A percentile compares a stretch with the other conserved stretches of the same genome.
These are phyloP conservation scores for Cepaea hortensis DNA, from an alignment of 2,888 invertebrate species.

Conservation along the genomic window DNA sequence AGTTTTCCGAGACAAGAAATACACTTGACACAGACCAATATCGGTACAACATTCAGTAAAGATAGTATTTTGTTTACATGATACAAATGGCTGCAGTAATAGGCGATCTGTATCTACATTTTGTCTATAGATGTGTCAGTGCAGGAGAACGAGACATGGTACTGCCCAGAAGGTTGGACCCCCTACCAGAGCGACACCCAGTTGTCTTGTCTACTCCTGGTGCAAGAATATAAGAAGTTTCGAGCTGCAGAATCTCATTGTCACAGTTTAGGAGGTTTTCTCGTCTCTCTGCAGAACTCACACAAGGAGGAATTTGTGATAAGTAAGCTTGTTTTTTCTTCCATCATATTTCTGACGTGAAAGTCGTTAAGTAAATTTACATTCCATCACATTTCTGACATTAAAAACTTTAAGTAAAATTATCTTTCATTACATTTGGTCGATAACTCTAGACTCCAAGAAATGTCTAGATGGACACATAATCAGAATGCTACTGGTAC, in stretches of 20 bases:
- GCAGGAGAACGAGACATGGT: neutral
- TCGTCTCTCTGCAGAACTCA: neutral
- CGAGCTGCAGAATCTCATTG: neutral
- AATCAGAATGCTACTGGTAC: too few relatives aligned
- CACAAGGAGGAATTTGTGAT: neutral
- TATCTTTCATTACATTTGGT: too few relatives aligned
- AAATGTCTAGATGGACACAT: too few relatives aligned
- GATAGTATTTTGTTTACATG: too few relatives aligned
- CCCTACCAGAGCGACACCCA: neutral
- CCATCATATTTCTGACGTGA: too few relatives aligned
- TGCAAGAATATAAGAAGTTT: neutral
- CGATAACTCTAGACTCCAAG: too few relatives aligned
- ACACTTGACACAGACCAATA: neutral
- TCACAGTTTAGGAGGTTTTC: neutral
- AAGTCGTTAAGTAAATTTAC: too few relatives aligned
- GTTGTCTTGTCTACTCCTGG: neutral
- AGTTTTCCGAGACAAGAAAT: neutral
- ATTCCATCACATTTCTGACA: too few relatives aligned
- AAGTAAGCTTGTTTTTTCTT: neutral
- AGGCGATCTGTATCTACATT: too few relatives aligned
- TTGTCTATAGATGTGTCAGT: neutral
- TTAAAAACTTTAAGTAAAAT: too few relatives aligned
- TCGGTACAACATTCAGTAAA: neutral
- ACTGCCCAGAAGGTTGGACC: neutral
- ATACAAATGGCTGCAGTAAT: too few relatives aligned